Conservation (phyloP, 1,140 invertebrate genomes). For the Druon quercuslanigerum region DNA sequence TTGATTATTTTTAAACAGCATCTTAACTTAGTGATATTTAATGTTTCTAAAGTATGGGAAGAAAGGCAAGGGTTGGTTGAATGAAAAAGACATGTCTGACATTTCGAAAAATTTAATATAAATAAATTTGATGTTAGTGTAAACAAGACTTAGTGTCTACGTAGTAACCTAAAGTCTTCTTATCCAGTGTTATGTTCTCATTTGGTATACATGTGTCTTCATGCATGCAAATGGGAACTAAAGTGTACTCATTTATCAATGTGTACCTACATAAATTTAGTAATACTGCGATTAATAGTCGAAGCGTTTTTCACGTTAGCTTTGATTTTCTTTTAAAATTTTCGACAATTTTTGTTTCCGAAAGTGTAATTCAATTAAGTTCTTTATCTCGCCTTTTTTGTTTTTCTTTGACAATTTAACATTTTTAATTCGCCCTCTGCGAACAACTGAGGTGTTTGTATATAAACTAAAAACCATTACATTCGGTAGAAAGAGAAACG, state of each 20-base stretch:
- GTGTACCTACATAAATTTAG: slow-evolving; percentile 70
- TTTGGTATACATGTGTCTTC: slow-evolving; percentile 44
- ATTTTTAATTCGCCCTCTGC: background rate
- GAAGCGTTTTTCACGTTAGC: slow-evolving; percentile 57
- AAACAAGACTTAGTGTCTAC: slow-evolving; percentile 65
- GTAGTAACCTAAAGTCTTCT: slow-evolving; percentile 71
- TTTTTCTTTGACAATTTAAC: too few species aligned
- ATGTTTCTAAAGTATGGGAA: slow-evolving; percentile 8
- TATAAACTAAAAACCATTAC: slow-evolving; percentile 2
- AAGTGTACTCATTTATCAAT: slow-evolving; percentile 45
- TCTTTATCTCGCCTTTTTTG: background rate
- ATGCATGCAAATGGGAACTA: slow-evolving; percentile 43
- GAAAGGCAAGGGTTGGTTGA: slow-evolving; percentile 18
- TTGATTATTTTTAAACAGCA: too few species aligned
- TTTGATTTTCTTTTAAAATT: slow-evolving; percentile 46
- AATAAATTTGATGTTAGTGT: slow-evolving; percentile 70
- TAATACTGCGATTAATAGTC: slow-evolving; percentile 75
- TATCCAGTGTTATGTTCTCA: slow-evolving; percentile 55
- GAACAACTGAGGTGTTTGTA: background rate
- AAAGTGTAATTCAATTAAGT: slow-evolving; percentile 5
- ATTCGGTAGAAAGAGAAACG: slow-evolving; percentile 11
- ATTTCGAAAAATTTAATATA: slow-evolving; percentile 73
- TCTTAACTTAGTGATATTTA: background rate
- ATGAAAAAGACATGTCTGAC: slow-evolving; percentile 52
- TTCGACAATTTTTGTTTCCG: background rate